These are phyloP conservation scores for Taurulus bubalis DNA, from an alignment of 2,113 vertebrate genomes.

Conservation along the genomic window DNA sequence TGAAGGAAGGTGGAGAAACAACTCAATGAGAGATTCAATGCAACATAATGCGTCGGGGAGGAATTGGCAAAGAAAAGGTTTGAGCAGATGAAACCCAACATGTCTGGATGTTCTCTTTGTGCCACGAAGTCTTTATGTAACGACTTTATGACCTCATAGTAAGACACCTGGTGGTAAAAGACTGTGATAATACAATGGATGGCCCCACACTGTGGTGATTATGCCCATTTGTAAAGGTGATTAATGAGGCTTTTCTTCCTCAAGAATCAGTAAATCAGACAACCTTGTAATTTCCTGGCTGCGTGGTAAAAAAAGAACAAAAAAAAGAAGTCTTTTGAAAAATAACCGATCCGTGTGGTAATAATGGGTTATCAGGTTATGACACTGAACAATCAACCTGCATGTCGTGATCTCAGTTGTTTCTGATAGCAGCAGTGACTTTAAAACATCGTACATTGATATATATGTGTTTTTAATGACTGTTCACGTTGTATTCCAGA, in stretches of 20 bases:
- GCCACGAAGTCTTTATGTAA: background rate
- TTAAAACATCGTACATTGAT: background rate
- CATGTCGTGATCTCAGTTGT: background rate
- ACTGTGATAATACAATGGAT: background rate
- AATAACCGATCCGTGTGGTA: no score
- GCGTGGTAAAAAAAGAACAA: background rate
- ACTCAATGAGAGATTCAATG: constrained; percentile 14
- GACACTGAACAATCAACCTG: background rate
- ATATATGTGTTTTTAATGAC: background rate
- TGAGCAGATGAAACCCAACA: background rate
- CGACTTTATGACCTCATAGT: background rate
- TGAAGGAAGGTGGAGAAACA: constrained; percentile 30
- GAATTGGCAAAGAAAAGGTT: constrained; percentile 1
- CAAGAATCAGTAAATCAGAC: background rate
- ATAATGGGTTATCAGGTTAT: background rate
- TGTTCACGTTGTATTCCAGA: background rate
- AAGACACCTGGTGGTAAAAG: background rate
- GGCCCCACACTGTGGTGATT: constrained; percentile 13
- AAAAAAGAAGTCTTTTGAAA: background rate
- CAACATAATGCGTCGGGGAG: background rate
- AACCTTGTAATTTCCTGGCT: background rate
- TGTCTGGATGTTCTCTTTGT: background rate
- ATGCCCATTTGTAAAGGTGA: background rate
- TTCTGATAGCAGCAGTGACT: background rate
- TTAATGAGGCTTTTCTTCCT: background rate